Conservation (phyloP, 2,888 invertebrate species). For the Acanthosoma haemorrhoidale region DNA sequence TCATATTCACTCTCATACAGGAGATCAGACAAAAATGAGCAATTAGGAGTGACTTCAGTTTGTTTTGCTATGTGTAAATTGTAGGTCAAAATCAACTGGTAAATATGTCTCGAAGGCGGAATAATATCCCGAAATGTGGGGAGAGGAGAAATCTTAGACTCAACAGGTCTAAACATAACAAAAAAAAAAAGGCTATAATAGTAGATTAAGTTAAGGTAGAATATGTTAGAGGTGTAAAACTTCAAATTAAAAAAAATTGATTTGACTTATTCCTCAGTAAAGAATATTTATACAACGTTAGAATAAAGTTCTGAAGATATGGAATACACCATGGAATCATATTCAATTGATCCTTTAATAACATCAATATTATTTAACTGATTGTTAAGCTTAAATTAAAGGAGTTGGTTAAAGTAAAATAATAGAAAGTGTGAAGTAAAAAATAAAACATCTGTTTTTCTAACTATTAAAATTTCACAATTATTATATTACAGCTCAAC, state of each 20-base stretch:
- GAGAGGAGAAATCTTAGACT: conserved; percentile 72
- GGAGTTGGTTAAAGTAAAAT: no score
- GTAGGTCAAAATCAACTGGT: conserved; percentile 83
- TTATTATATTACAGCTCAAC: no score
- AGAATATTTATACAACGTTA: no score
- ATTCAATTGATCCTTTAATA: not conserved
- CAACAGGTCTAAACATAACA: conserved; percentile 68
- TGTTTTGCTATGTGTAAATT: conserved; percentile 74
- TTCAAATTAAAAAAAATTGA: no score
- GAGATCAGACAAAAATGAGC: conserved; percentile 74
- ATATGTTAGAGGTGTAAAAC: not conserved
- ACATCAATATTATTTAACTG: no score
- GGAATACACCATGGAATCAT: not conserved
- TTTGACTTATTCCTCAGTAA: no score
- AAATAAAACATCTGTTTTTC: no score
- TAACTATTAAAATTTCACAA: no score
- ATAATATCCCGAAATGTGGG: conserved; percentile 72
- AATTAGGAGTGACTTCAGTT: conserved; percentile 74
- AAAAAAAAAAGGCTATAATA: no score
- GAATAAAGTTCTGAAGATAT: not conserved
- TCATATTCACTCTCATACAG: conserved; percentile 95
- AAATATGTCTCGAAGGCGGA: conserved; percentile 82
- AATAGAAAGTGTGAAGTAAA: no score
- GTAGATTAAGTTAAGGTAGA: no score
- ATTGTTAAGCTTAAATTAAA: no score